Percentiles rank a stretch among this genome's conserved stretches.
These are phyloP conservation scores for Pempheris klunzingeri DNA, from an alignment of 2,797 vertebrate genomes.

Conservation along the genomic window DNA sequence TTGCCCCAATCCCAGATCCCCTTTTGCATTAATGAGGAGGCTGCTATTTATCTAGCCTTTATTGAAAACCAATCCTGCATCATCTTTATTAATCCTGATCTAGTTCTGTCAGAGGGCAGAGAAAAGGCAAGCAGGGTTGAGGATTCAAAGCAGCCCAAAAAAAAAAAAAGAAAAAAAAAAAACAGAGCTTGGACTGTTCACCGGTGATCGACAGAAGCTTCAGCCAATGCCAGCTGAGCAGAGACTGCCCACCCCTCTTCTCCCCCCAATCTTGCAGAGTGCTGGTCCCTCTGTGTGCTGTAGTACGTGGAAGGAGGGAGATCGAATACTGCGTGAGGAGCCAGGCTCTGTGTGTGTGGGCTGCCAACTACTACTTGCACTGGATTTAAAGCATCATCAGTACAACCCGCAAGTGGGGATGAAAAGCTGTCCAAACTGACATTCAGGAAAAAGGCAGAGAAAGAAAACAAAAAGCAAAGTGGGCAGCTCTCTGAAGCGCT, in stretches of 20 bases:
- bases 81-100: conserved; percentile 59
- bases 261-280: conserved; percentile 71
- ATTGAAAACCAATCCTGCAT: conserved; percentile 43
- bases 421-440: conserved; percentile 68
- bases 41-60: conserved; percentile 24
- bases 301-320: conserved; percentile 73
- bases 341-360: conserved; percentile 58
- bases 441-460: conserved; percentile 43
- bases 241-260: conserved; percentile 47
- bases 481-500: conserved; percentile 58
- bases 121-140: conserved; percentile 45
- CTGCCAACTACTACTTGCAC: conserved; percentile 78
- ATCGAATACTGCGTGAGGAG: conserved; percentile 77
- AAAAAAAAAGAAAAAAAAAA: conserved; percentile 27
- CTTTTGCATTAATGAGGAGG: conserved; percentile 30
- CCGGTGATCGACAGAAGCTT: conserved; percentile 50
- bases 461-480: conserved; percentile 44
- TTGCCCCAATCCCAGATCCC: conserved; percentile 22
- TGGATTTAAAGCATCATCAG: conserved; percentile 81
- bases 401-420: conserved; percentile 55
- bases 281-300: conserved; percentile 72
- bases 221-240: conserved; percentile 71
- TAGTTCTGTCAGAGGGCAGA: conserved; percentile 61
- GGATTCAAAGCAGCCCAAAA: conserved; percentile 47
- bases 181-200: conserved; percentile 74